phyloP scores from a whole-genome alignment of 2,113 vertebrate genomes.

The Hymenochirus boettgeri region DNA sequence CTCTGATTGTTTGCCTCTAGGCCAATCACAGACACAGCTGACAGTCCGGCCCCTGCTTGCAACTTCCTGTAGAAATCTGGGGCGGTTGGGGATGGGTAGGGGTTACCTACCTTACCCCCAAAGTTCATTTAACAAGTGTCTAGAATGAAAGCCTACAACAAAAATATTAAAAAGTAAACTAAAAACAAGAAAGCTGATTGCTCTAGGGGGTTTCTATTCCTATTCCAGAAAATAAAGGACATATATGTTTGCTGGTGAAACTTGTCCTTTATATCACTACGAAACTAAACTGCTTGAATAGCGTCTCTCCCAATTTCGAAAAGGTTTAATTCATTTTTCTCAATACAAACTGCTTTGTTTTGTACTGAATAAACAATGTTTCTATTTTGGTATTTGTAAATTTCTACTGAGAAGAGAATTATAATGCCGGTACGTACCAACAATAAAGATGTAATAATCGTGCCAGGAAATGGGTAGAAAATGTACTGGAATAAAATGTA shows the following conservation, averaged over 20 bases:
- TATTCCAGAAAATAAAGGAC: not conserved
- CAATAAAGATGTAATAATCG: slow-evolving; percentile 35
- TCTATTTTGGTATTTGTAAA: slow-evolving; percentile 36
- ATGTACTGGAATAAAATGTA: slow-evolving; percentile 10
- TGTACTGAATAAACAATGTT: slow-evolving; percentile 33
- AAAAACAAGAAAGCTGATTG: not conserved
- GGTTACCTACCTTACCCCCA: too few species aligned
- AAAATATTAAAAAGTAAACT: not conserved
- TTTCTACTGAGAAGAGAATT: slow-evolving; percentile 39
- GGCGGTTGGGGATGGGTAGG: too few species aligned
- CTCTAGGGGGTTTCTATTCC: not conserved
- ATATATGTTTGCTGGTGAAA: not conserved
- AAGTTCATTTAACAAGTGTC: too few species aligned
- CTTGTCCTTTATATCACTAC: too few species aligned
- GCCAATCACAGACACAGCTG: too few species aligned
- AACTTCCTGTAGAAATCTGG: too few species aligned
- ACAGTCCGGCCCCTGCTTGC: too few species aligned
- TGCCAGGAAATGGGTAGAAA: slow-evolving; percentile 27
- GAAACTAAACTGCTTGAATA: slow-evolving; percentile 1
- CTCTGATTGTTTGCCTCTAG: too few species aligned
- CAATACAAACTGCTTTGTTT: slow-evolving; percentile 14
- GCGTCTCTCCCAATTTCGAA: not conserved
- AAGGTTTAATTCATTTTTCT: slow-evolving; percentile 41
- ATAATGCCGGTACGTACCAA: slow-evolving; percentile 28
- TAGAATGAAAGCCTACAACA: not conserved